Evolutionary conservation across 1,140 invertebrate species (phyloP).

Genomic region (Drepana arcuata): DNA sequence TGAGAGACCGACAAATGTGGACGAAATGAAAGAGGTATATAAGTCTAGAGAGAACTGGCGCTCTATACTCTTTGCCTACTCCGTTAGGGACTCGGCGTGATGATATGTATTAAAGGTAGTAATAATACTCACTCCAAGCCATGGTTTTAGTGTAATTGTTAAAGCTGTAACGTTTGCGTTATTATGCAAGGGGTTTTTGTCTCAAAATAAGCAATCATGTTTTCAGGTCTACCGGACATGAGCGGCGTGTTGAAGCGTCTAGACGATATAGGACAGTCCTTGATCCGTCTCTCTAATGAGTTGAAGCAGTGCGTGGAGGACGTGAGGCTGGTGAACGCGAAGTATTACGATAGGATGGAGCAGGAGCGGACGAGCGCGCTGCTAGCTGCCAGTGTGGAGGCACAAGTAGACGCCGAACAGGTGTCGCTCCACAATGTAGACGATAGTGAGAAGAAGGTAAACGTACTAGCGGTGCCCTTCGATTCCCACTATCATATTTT

Average conservation of each 20-base stretch:
- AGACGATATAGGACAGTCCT: constrained; percentile 78
- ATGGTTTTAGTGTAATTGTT: too few relatives aligned
- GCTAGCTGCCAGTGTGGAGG: constrained; percentile 76
- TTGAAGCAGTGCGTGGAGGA: constrained; percentile 80
- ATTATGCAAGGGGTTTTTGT: too few relatives aligned
- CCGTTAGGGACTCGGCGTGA: too few relatives aligned
- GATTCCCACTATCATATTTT: too few relatives aligned
- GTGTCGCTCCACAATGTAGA: constrained; percentile 45
- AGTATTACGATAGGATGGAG: constrained; percentile 76
- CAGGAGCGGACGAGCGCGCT: constrained; percentile 79
- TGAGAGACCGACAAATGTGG: too few relatives aligned
- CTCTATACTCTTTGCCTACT: too few relatives aligned
- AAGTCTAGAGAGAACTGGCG: too few relatives aligned
- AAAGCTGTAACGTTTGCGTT: too few relatives aligned
- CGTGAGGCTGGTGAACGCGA: constrained; percentile 73
- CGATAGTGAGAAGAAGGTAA: constrained; percentile 47
- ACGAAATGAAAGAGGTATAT: too few relatives aligned
- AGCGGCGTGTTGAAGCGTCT: constrained; percentile 77
- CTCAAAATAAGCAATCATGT: too few relatives aligned
- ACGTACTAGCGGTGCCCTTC: not conserved
- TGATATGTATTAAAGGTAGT: too few relatives aligned
- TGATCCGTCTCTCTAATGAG: constrained; percentile 78
- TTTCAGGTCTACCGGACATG: constrained; percentile 62
- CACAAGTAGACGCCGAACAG: constrained; percentile 69
- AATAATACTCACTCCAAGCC: too few relatives aligned